A percentile compares a stretch with the other conserved stretches of the same genome.
Conservation (phyloP, 2,888 invertebrate genomes). For the Ophion ellenae region DNA sequence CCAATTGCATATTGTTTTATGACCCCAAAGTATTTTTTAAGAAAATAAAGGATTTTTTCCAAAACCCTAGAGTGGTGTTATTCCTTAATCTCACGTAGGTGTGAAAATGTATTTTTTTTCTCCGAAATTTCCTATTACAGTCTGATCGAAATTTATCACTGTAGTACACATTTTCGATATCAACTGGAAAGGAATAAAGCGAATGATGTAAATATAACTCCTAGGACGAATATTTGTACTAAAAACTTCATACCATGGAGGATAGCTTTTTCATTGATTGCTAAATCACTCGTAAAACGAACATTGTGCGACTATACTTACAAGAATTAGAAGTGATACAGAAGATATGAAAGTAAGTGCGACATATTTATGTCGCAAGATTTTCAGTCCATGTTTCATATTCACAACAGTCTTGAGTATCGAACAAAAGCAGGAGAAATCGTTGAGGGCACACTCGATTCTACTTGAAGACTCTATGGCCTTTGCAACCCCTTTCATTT, state of each 20-base stretch:
- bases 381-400: slow-evolving; percentile 17
- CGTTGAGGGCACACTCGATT: slow-evolving; percentile 28
- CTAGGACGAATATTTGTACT: background rate
- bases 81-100: no score
- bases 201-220: background rate
- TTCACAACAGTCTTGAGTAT: slow-evolving; percentile 32
- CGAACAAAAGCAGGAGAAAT: slow-evolving; percentile 33
- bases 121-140: background rate
- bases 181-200: background rate
- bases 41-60: no score
- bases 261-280: background rate
- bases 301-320: slow-evolving; percentile 28
- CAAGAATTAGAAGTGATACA: slow-evolving; percentile 41
- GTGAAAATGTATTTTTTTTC: no score
- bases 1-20: no score
- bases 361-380: slow-evolving; percentile 56
- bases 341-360: slow-evolving; percentile 42
- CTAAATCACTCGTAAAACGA: background rate
- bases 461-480: slow-evolving; percentile 5
- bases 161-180: background rate
- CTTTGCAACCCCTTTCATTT: slow-evolving; percentile 20
- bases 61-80: no score
- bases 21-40: no score
- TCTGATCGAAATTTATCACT: background rate
- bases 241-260: background rate